phyloP scores from a whole-genome alignment of 2,888 invertebrate species.

The Calliopum simillimum region DNA sequence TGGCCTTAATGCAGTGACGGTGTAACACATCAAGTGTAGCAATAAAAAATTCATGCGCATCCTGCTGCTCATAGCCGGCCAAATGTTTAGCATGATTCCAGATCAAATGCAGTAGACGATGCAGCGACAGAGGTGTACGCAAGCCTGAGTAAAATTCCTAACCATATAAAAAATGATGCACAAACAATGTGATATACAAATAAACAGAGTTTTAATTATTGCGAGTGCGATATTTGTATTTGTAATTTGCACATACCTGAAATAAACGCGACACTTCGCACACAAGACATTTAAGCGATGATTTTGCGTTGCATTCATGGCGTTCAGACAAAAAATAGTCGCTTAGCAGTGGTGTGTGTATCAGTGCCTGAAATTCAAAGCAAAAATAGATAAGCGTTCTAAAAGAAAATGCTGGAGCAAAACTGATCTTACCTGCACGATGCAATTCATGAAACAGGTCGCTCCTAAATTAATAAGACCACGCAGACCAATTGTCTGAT shows the following conservation, averaged over 20 bases:
- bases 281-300: constrained; percentile 86
- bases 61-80: constrained; percentile 97
- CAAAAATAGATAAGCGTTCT: constrained; percentile 13
- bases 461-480: constrained; percentile 96
- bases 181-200: not conserved
- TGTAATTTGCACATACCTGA: constrained; percentile 74
- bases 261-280: constrained; percentile 96
- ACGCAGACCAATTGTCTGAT: constrained; percentile 88
- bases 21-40: constrained; percentile 94
- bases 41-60: constrained; percentile 99
- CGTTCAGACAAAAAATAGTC: constrained; percentile 96
- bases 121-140: constrained; percentile 87
- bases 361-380: constrained; percentile 75
- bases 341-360: constrained; percentile 92
- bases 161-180: constrained; percentile 23
- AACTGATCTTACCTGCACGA: constrained; percentile 80
- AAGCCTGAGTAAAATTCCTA: constrained; percentile 93
- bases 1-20: constrained; percentile 77
- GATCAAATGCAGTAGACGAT: constrained; percentile 89
- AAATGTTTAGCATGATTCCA: constrained; percentile 97
- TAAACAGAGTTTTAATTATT: too few species aligned
- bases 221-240: not conserved
- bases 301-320: constrained; percentile 79
- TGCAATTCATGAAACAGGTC: constrained; percentile 99
- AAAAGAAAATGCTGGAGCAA: too few species aligned